These are phyloP conservation scores for Hyposoter didymator DNA, from an alignment of 2,888 invertebrate species.

Conservation along the genomic window DNA sequence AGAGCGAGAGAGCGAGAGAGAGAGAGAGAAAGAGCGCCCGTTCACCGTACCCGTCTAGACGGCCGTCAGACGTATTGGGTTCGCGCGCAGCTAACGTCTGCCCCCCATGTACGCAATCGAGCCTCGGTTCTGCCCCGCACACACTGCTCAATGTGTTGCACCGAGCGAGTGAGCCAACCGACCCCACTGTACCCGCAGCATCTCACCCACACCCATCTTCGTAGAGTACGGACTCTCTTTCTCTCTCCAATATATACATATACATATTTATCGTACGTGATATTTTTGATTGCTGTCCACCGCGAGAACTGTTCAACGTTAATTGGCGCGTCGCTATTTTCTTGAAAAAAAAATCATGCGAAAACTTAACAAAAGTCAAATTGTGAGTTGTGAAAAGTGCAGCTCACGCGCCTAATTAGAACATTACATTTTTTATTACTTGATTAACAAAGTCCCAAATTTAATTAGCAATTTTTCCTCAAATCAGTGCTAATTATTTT, in stretches of 20 bases:
- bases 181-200: constrained; percentile 45
- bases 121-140: constrained; percentile 39
- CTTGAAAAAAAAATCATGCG: background rate
- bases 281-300: background rate
- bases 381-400: constrained; percentile 10
- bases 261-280: constrained; percentile 3
- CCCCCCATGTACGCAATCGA: constrained; percentile 54
- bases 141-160: constrained; percentile 52
- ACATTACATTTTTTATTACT: background rate
- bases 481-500: background rate
- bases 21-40: constrained; percentile 51
- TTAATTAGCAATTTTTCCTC: background rate
- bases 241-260: constrained; percentile 51
- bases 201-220: constrained; percentile 70
- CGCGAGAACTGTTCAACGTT: background rate
- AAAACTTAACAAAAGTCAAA: background rate
- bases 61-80: constrained; percentile 82
- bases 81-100: constrained; percentile 77
- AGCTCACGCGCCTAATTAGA: constrained; percentile 31
- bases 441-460: background rate
- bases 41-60: constrained; percentile 79
- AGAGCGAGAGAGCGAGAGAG: constrained; percentile 35
- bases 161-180: constrained; percentile 33
- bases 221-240: constrained; percentile 69
- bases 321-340: constrained; percentile 3